phyloP scores from a whole-genome alignment of 2,888 invertebrate genomes.

The Drosophila aldrichi region DNA sequence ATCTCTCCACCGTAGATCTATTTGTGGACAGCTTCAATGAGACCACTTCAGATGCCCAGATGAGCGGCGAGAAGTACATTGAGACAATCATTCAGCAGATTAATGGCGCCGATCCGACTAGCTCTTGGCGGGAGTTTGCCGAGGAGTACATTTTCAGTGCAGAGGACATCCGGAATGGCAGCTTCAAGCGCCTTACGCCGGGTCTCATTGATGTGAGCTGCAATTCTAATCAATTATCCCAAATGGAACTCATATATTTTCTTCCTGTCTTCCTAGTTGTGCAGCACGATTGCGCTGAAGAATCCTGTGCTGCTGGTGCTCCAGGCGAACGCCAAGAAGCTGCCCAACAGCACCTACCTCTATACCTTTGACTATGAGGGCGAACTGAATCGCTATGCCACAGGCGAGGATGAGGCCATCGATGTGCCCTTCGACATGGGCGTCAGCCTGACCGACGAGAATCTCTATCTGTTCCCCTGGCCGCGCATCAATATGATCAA shows the following conservation, averaged over 20 bases:
- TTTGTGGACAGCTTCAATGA: constrained; percentile 82
- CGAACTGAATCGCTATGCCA: constrained; percentile 83
- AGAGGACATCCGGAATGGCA: constrained; percentile 83
- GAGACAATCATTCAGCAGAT: constrained; percentile 80
- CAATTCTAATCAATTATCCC: background rate
- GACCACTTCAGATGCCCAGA: constrained; percentile 73
- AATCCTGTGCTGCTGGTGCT: constrained; percentile 85
- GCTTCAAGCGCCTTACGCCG: constrained; percentile 85
- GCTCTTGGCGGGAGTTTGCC: constrained; percentile 80
- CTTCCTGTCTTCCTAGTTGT: constrained; percentile 78
- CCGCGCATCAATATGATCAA: constrained; percentile 80
- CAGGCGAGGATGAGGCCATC: constrained; percentile 79
- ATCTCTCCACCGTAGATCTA: constrained; percentile 61
- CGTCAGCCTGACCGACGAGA: constrained; percentile 87
- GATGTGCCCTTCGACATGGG: constrained; percentile 86
- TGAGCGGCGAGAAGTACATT: constrained; percentile 76
- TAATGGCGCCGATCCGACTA: constrained; percentile 81
- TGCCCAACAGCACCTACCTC: constrained; percentile 85
- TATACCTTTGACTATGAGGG: constrained; percentile 86
- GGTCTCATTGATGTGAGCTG: constrained; percentile 86
- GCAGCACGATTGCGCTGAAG: constrained; percentile 86
- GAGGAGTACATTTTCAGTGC: constrained; percentile 77
- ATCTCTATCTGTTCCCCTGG: constrained; percentile 87
- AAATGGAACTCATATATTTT: background rate
- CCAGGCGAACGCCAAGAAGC: constrained; percentile 83